A percentile compares a stretch with the other conserved stretches of the same genome.
Conservation (phyloP, 1,140 invertebrate species). For the Drosophila tristis region DNA sequence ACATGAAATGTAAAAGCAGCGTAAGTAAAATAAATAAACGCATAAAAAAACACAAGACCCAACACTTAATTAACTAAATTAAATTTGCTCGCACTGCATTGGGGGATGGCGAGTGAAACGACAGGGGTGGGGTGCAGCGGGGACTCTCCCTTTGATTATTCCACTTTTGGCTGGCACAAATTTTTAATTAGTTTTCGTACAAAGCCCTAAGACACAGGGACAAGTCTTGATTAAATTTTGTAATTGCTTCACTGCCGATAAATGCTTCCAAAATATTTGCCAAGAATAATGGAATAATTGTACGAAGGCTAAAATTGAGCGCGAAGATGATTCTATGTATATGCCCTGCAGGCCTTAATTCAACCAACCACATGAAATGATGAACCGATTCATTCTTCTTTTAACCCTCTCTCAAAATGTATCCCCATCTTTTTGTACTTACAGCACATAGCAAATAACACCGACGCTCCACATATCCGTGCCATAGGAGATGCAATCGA, state of each 20-base stretch:
- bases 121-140: neutral
- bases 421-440: constrained; percentile 86
- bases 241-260: constrained; percentile 27
- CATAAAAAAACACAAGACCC: constrained; percentile 57
- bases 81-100: constrained; percentile 57
- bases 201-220: constrained; percentile 21
- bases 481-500: constrained; percentile 96
- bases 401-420: neutral
- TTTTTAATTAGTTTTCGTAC: constrained; percentile 70
- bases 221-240: constrained; percentile 53
- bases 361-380: neutral
- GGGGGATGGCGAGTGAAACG: neutral
- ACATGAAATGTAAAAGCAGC: constrained; percentile 76
- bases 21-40: constrained; percentile 74
- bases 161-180: constrained; percentile 56
- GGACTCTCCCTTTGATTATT: constrained; percentile 61
- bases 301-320: too few relatives aligned
- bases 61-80: constrained; percentile 79
- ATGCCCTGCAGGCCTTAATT: neutral
- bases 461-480: constrained; percentile 99
- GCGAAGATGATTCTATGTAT: too few relatives aligned
- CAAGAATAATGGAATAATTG: neutral
- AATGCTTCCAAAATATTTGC: constrained; percentile 35
- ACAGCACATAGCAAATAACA: constrained; percentile 99
- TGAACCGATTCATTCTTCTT: neutral